Evolutionary conservation across 2,797 vertebrate species (phyloP), one percentile per base, ranked within the genome.

Genomic region (Lutjanus argentimaculatus): DNA sequence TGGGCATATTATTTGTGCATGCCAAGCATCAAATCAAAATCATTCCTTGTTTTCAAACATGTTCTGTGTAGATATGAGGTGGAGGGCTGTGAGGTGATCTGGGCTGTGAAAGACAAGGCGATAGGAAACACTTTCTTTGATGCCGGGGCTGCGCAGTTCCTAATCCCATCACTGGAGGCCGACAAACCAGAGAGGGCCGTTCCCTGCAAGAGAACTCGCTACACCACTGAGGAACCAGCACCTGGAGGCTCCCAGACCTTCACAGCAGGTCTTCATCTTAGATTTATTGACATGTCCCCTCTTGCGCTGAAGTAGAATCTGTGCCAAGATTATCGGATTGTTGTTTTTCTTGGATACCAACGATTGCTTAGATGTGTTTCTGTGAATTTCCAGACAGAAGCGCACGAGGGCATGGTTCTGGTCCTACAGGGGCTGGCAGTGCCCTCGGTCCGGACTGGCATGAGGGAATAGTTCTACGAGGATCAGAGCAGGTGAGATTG

Each of bases 71-170:
- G 98, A 78, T 97, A 97, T 84, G 97, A 99, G 93, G 94, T 99
- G 57, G 94, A 97, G 90, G 97, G 97, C 76, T 99, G 98, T 62
- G 97, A 99, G 92, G 97, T 99, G 22, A 95, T 99, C 90, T 99
- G 98, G 98, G 98, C 96, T 6, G 96, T 99, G 85, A 99, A 98
- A 93, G 97, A 99, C 92, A 97, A 96, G 88, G 97, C 97, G 64
- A 99, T 99, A 72, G 98, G 98, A 56, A 99, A 99, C 87, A 96
- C 97, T 1, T 99, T 99, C 88, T 99, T 99, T 57, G 99, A 99
- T 19, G 95, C 96, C 0, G 99, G 98, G 77, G 99, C 98, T 0
- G 97, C 98, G 40, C 97, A 99, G 82, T 99, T 99, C 88, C 95
- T 99, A 21, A 95, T 97, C 85, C 96, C 97, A 2, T 96, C 96